Conservation (phyloP, 2,888 invertebrate genomes). For the Eupeodes luniger region DNA sequence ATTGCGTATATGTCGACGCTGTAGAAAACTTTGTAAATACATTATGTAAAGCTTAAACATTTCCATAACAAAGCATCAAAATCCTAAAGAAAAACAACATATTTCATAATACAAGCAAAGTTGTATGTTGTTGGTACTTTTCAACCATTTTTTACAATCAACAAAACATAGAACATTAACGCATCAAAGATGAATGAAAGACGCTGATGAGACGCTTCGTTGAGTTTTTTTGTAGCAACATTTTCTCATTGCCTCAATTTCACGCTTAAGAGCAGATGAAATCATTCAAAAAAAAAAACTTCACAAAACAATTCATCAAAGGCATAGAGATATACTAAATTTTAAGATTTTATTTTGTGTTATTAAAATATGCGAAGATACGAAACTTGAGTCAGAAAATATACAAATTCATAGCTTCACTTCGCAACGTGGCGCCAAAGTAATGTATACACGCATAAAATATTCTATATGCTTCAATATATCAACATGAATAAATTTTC, state of each 20-base stretch:
- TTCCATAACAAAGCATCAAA: not conserved
- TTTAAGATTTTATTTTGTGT: not conserved
- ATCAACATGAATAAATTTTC: not conserved
- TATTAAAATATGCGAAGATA: not conserved
- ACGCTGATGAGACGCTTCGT: slow-evolving; percentile 35
- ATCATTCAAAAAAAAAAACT: not conserved
- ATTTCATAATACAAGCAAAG: slow-evolving; percentile 1
- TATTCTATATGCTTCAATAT: not conserved
- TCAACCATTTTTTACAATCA: not conserved
- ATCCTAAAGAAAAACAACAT: not conserved
- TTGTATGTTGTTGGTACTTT: not conserved
- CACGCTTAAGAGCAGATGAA: slow-evolving; percentile 28
- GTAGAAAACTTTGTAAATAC: no score
- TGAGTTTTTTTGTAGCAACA: slow-evolving; percentile 48
- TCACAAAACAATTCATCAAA: not conserved
- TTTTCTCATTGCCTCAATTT: slow-evolving; percentile 48
- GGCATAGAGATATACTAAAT: not conserved
- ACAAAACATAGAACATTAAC: slow-evolving; percentile 13
- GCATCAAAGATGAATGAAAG: slow-evolving; percentile 33
- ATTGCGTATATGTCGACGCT: no score
- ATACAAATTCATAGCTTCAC: no score
- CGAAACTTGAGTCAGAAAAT: not conserved
- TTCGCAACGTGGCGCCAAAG: not conserved
- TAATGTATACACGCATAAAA: not conserved
- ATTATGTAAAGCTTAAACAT: not conserved